Base-by-base conservation (phyloP, 2,888 invertebrate genomes). In the Luperina nickerlii region DNA sequence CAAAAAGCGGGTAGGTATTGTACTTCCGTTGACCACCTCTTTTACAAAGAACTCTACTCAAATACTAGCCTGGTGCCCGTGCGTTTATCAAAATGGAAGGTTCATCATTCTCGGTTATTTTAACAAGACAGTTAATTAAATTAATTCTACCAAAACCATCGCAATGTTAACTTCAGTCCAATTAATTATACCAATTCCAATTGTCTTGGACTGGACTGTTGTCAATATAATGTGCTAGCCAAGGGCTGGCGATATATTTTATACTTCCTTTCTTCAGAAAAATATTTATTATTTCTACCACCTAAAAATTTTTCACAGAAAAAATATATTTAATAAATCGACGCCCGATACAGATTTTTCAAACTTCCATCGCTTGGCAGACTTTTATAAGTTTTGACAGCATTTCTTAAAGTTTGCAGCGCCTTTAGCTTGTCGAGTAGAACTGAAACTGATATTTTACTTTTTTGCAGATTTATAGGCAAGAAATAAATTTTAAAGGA, bases 351-450 rank as follows among this genome's bases (percentile, higher is more conserved):
- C 85, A 87, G 80, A 83, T 79, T 87, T 82, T 80, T 82, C 82
- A 38, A 84, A 82, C 74, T 87, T 78, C 78, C 71, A 63, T 68
- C 62, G 73, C 73, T 69, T 60, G 69, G 67, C 76, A 68, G 75
- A 76, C 51, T 79, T 86, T 76, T 68, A 81, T 71, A 85, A 87
- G 78, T 87, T 86, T 74, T 83, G 87, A 85, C 87, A 83, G 84
- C 66, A 65, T 83, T 87, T 79, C 70, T 76, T 18, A 72, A 87
- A 87, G 81, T 87, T 87, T 74, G 68, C 83, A 69, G 60, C 74
- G 78, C 68, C 73, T 75, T 74, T 54, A 75, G 70, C 68, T 84
- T 77, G 65, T 70, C 62, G 70, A 74, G 70, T 60, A 66, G 74
- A 81, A 78, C 45, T 71, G 24, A 63, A 86, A 78, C 60, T 76